Evolutionary conservation across 2,113 vertebrate genomes (phyloP), one percentile per base, ranked within the genome.

Genomic region (Neopipo cinnamomea): DNA sequence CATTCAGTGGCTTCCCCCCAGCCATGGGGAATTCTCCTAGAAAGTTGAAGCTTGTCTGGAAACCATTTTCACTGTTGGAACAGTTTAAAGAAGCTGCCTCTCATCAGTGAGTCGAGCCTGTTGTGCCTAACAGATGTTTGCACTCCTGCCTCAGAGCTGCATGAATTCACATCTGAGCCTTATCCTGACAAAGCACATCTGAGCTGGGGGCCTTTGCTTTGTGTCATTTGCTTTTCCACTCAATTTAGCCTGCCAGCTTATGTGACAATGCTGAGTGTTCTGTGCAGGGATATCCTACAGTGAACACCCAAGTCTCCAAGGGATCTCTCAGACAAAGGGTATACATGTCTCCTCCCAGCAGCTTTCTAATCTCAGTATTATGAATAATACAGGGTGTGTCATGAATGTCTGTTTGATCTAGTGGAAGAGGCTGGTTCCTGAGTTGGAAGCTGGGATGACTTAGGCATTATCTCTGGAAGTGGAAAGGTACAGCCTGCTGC

Each of bases 31-130:
- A 52, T 92, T 87, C 80, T 89, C 25, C 46, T 85, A 46, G 56
- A 77, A 84, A 81, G 56, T 14, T 42, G 22, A 65, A 94, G 74
- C 44, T 63, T 3, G 1, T 53, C 88, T 77, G 63, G 53, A 61
- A 85, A 66, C 30, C 8, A 19, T 50, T 80, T 65, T 73, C 44
- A 9, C 31, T 53, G 31, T 27, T 73, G 44, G 49, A 93, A 23
- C 3, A 24, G 37, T 39, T 81, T 52, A 37, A 78, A 92, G 75
- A 5, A 92, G 41, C 86, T 91, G 84, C 31, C 8, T 87, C 28
- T 66, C 6, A 1, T 25, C 72, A 59, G 14, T 2, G 31, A 68
- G 25, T 8, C 0, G 8, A 87, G 58, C 37, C 46, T 0, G 0
- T 72, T 81, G 47, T 88, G 46, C 77, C n/a, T 42, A 1, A 27